phyloP scores from a whole-genome alignment of 2,888 invertebrate species.

The Drosophila anomelani region DNA sequence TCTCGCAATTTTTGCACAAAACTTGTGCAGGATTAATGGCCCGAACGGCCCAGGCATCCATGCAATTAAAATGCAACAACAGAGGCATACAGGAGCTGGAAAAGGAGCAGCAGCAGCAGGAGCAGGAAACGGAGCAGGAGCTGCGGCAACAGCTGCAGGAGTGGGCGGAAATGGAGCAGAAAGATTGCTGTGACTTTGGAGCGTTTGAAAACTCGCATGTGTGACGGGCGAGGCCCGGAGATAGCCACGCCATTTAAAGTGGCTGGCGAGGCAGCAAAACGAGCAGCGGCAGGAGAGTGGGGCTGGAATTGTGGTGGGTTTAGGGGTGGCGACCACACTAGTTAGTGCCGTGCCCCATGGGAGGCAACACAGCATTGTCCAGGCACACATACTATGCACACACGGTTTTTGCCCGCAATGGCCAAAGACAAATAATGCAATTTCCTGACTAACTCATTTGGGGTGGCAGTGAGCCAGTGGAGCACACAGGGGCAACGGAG shows the following conservation, averaged over 20 bases:
- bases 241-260: constrained; percentile 66
- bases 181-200: constrained; percentile 77
- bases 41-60: constrained; percentile 73
- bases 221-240: constrained; percentile 68
- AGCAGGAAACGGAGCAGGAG: not conserved
- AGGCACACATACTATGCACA: constrained; percentile 3
- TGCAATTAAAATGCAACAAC: constrained; percentile 77
- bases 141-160: constrained; percentile 31
- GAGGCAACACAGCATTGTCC: constrained; percentile 20
- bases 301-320: not conserved
- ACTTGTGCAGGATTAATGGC: constrained; percentile 79
- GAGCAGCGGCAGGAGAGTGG: constrained; percentile 24
- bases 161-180: constrained; percentile 76
- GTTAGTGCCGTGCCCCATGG: constrained; percentile 39
- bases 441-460: constrained; percentile 79
- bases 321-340: constrained; percentile 22
- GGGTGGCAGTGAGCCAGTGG: constrained; percentile 38
- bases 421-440: constrained; percentile 80
- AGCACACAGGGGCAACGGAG: not conserved
- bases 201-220: constrained; percentile 76
- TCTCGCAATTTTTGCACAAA: constrained; percentile 73
- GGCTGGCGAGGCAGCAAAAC: constrained; percentile 44
- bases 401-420: constrained; percentile 63
- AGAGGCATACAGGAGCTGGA: constrained; percentile 38
- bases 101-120: constrained; percentile 3